phyloP scores from a whole-genome alignment of 2,888 invertebrate genomes.

The Apantesis nais region DNA sequence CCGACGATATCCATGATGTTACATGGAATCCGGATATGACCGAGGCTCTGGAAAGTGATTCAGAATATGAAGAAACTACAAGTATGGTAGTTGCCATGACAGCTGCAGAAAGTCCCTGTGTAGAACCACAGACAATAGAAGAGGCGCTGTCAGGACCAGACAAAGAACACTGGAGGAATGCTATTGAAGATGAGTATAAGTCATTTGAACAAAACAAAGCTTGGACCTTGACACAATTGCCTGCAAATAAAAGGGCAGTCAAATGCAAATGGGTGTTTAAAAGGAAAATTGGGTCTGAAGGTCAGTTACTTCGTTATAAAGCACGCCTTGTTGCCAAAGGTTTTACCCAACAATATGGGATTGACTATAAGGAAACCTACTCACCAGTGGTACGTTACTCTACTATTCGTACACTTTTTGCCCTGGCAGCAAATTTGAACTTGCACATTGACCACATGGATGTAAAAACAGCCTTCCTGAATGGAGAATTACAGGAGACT shows the following conservation, averaged over 20 bases:
- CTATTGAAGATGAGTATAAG: constrained; percentile 14
- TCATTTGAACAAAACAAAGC: constrained; percentile 11
- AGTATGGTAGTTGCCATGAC: constrained; percentile 1
- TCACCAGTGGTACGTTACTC: constrained; percentile 21
- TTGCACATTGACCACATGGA: constrained; percentile 11
- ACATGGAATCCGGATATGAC: constrained; percentile 8
- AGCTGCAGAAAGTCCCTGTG: background rate
- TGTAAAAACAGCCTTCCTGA: constrained; percentile 16
- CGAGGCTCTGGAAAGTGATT: background rate
- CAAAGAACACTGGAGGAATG: background rate
- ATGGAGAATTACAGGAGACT: constrained; percentile 5
- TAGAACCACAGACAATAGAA: constrained; percentile 3
- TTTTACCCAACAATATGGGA: constrained; percentile 9
- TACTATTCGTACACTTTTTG: constrained; percentile 13
- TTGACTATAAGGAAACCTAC: constrained; percentile 20
- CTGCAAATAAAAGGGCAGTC: background rate
- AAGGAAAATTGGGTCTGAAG: background rate
- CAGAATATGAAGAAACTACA: constrained; percentile 3
- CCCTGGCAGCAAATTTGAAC: constrained; percentile 10
- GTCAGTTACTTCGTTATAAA: constrained; percentile 6
- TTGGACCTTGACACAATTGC: constrained; percentile 3
- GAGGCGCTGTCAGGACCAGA: constrained; percentile 10
- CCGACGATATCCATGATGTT: background rate
- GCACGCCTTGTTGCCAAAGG: constrained; percentile 22
- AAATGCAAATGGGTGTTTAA: constrained; percentile 11